phyloP scores from a whole-genome alignment of 2,113 vertebrate genomes.

The Colaptes auratus region DNA sequence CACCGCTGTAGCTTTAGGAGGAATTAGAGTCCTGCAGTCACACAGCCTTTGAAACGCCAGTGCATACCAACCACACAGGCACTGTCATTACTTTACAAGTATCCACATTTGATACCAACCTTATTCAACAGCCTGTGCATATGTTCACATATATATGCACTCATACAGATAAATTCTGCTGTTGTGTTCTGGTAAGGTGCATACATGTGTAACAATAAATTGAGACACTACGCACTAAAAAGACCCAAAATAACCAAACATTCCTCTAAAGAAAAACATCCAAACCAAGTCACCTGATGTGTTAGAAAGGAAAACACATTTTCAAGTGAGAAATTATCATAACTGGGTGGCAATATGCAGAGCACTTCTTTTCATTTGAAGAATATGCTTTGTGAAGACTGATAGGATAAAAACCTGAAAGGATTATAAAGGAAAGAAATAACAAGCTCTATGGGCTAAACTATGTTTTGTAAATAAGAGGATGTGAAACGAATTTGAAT shows the following conservation, averaged over 20 bases:
- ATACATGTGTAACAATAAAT: background rate
- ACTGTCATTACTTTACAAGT: background rate
- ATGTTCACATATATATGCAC: background rate
- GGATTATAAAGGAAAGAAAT: background rate
- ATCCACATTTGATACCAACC: background rate
- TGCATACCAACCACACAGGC: background rate
- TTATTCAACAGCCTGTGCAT: background rate
- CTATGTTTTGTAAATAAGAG: background rate
- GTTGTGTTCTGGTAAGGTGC: background rate
- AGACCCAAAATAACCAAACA: background rate
- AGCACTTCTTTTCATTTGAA: background rate
- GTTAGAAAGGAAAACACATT: background rate
- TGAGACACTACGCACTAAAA: background rate
- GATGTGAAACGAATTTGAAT: background rate
- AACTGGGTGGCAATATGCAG: background rate
- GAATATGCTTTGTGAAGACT: background rate
- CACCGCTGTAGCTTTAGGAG: background rate
- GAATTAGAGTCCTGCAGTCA: background rate
- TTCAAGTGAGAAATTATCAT: background rate
- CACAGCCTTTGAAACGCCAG: background rate
- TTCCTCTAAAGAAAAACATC: background rate
- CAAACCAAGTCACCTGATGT: background rate
- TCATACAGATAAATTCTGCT: background rate
- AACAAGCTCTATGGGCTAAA: background rate
- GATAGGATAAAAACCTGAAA: background rate